Evolutionary conservation across 1,140 invertebrate species (phyloP).

Genomic region (Helicoverpa zea): DNA sequence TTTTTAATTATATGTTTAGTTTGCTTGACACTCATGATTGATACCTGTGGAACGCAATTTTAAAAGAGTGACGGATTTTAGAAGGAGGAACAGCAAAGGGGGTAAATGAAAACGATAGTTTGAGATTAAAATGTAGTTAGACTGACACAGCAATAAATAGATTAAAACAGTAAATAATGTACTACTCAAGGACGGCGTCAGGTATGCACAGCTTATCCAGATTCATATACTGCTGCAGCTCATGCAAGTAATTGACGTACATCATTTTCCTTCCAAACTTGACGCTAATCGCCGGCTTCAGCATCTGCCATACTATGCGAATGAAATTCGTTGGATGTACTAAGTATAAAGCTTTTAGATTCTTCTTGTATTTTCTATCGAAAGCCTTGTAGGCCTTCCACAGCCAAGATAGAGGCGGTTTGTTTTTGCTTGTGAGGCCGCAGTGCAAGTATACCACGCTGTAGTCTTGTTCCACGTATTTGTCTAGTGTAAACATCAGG

Average conservation of each 20-base stretch:
- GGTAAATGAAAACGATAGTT: too few relatives aligned
- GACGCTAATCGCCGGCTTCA: conserved; percentile 97
- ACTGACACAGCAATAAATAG: too few relatives aligned
- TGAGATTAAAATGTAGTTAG: too few relatives aligned
- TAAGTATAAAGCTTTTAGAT: conserved; percentile 98
- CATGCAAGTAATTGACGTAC: conserved; percentile 98
- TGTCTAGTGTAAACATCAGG: conserved; percentile 97
- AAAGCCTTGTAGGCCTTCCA: conserved; percentile 99
- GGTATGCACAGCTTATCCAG: conserved; percentile 97
- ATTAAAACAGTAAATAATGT: not conserved
- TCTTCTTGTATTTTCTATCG: conserved; percentile 99
- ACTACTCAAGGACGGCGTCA: conserved; percentile 95
- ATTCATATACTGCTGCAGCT: conserved; percentile 95
- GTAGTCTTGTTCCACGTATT: conserved; percentile 99
- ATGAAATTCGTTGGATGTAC: conserved; percentile 99
- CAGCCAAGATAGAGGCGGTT: conserved; percentile 97
- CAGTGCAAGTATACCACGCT: conserved; percentile 99
- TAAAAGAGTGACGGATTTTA: not conserved
- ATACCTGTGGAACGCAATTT: too few relatives aligned
- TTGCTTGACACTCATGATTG: too few relatives aligned
- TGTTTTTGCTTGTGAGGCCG: conserved; percentile 98
- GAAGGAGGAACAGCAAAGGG: not conserved
- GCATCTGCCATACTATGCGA: conserved; percentile 97
- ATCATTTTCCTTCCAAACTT: conserved; percentile 99
- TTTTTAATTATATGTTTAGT: too few relatives aligned